Base-by-base conservation (phyloP, 2,797 vertebrate species). In the Betta splendens region DNA sequence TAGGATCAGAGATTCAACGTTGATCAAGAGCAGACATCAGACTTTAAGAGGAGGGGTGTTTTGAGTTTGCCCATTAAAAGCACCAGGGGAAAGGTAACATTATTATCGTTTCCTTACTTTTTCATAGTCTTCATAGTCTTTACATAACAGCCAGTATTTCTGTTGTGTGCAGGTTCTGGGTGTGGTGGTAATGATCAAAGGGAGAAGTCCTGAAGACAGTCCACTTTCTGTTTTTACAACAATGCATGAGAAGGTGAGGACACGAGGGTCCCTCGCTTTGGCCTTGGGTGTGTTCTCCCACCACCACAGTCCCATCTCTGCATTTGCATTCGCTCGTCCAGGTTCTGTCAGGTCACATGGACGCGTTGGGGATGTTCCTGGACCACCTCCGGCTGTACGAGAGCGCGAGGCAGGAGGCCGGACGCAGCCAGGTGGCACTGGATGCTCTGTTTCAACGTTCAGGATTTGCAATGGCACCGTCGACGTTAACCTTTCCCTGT, bases 351-450 rank as follows among this genome's bases (percentile, higher is more conserved):
- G 92, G 89, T 0, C 95, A 96, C 25, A 80, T 96, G 92, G 91
- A 92, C 0, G 92, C 95, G 33, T 92, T 94, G 63, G 95, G 94
- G 13, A 92, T 95, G 63, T 89, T 95, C 57, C 88, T 96, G 77
- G 94, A 96, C 75, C 96, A 96, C 0, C 89, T 93, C 26, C 93
- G 95, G n/a, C 43, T 96, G 46, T 94, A 94, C 43, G 94, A 96
- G 69, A 95, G 89, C 0, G 94, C 94, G 3, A 87, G 94, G 71
- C 91, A 96, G 12, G 95, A 96, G 75, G 94, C 94, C 76, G 94
- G 87, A 70, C 89, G 93, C 33, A 95, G 94, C 42, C 93, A 96
- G 93, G 94, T 94, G 86, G 7, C 22, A 4, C 4, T 4, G 7
- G 4, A 25, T 25, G 25, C 23, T 25, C 23, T 25, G 23, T 25